Base-by-base conservation (phyloP, 1,140 invertebrate genomes). In the Meloidogyne exigua region DNA sequence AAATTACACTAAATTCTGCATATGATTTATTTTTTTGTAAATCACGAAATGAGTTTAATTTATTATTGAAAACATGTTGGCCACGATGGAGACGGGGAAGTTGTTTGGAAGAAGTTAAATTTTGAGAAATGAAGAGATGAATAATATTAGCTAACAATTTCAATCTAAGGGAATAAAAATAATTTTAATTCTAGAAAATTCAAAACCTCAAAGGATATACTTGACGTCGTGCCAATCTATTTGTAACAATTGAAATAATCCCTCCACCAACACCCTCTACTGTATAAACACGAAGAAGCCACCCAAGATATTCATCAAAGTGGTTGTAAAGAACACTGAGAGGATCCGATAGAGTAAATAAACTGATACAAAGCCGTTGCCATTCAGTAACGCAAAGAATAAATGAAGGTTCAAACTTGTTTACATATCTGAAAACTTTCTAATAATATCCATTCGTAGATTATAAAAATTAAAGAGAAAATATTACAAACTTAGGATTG, bases 201-300 rank as follows among this genome's bases (percentile, higher is more conserved):
- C 57, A 18, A 12, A 32, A 80, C 78, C 67, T 80, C 12, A 62
- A 64, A 15, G 79, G 68, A 69, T 26, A 80, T 15, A 73, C 4
- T 21, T 77, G 68, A 42, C 70, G 82, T 10, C 71, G 67, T n/a
- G 77, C 71, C 21, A 80, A 72, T 42, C 39, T 44, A 65, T 62
- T 69, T 18, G 79, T 68, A 25, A 78, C 63, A 39, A 80, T 68
- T 23, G 68, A 63, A 32, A 80, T 68, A 36, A 81, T 80, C 23
- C 80, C 79, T 28, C 79, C 75, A 66, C 82, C 82, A 10, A 62
- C 49, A 57, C 49, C 28, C 23, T 80, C 79, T 11, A 82, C 79
- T 15, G 80, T 70, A n/a, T 68, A 70, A 1, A 82, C n/a, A 28
- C 80, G 80, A 67, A 49, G 75, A 76, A 80, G 66, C 21, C 63